Evolutionary conservation across 2,113 vertebrate species (phyloP).

Genomic region (Pluvianellus socialis): DNA sequence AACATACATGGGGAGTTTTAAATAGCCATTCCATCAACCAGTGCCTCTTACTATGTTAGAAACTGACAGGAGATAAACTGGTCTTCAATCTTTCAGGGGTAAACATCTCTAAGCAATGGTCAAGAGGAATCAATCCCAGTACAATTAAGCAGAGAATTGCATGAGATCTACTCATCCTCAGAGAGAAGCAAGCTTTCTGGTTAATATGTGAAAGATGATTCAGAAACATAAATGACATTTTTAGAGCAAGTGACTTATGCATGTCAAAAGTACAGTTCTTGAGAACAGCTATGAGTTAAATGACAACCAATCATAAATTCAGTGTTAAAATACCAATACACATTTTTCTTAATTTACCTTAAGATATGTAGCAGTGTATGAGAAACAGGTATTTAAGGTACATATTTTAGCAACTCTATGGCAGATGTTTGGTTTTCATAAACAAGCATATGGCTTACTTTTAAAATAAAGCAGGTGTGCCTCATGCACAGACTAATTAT

Average conservation of each 20-base stretch:
- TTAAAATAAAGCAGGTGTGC: conserved; percentile 12
- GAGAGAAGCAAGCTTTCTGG: neutral
- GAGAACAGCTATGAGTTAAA: neutral
- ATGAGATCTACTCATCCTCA: neutral
- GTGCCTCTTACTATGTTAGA: neutral
- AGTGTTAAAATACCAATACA: neutral
- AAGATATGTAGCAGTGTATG: neutral
- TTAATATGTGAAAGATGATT: neutral
- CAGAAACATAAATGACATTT: neutral
- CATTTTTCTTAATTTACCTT: neutral
- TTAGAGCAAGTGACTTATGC: neutral
- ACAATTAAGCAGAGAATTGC: neutral
- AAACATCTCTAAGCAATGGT: neutral
- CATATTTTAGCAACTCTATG: neutral
- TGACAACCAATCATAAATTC: neutral
- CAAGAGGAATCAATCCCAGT: neutral
- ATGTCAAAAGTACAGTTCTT: neutral
- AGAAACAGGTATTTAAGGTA: neutral
- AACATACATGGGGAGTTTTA: neutral
- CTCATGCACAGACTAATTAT: neutral
- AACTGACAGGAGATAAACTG: neutral
- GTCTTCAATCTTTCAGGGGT: neutral
- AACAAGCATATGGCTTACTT: neutral
- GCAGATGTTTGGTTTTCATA: neutral
- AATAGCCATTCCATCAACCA: neutral